phyloP scores from a whole-genome alignment of 2,888 invertebrate genomes.

The Andricus quercusramuli region DNA sequence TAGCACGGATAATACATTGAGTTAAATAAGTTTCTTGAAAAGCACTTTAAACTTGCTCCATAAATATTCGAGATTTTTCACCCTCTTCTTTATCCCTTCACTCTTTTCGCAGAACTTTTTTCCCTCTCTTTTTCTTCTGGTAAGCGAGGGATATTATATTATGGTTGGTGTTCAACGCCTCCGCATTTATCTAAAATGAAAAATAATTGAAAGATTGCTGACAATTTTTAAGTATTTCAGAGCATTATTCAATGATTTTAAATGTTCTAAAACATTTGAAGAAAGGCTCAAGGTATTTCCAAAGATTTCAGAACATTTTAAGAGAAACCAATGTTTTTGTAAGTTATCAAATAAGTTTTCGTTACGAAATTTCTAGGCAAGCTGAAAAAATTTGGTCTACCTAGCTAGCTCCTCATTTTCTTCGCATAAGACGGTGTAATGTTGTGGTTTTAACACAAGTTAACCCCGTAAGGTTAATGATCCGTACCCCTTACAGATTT shows the following conservation, averaged over 20 bases:
- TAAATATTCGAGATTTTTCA: constrained; percentile 34
- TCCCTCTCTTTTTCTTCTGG: not conserved
- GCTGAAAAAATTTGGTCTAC: too few relatives aligned
- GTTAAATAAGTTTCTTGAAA: constrained; percentile 23
- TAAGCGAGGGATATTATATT: not conserved
- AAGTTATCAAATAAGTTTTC: too few relatives aligned
- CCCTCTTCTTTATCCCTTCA: not conserved
- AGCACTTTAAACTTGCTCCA: constrained; percentile 36
- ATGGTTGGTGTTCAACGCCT: not conserved
- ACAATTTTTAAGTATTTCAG: too few relatives aligned
- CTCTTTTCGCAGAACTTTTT: not conserved
- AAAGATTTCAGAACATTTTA: too few relatives aligned
- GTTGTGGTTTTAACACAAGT: too few relatives aligned
- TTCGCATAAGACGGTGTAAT: too few relatives aligned
- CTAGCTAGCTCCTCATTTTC: too few relatives aligned
- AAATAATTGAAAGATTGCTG: not conserved
- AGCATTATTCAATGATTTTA: not conserved
- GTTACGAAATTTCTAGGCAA: too few relatives aligned
- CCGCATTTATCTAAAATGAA: not conserved
- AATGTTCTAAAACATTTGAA: not conserved
- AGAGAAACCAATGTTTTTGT: too few relatives aligned
- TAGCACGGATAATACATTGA: constrained; percentile 25
- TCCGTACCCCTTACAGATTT: too few relatives aligned
- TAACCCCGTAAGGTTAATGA: too few relatives aligned
- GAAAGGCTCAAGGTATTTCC: too few relatives aligned